Evolutionary conservation across 2,113 vertebrate genomes (phyloP).

Genomic region (Heterotilapia buettikoferi): DNA sequence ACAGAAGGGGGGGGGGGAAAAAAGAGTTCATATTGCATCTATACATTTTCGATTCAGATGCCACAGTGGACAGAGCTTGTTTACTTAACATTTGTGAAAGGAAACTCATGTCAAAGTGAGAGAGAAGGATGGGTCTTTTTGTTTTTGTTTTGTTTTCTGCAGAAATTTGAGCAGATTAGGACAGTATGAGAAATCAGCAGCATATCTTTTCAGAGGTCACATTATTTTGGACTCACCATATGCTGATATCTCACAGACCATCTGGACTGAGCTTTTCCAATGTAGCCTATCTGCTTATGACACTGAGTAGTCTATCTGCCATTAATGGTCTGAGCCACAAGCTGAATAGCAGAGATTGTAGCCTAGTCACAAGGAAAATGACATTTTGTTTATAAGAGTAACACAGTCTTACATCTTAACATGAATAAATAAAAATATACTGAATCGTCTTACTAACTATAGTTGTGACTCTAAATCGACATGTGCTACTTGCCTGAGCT

Average conservation of each 20-base stretch:
- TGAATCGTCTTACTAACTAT: neutral
- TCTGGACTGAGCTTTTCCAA: conserved; percentile 4
- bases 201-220: conserved; percentile 5
- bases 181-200: neutral
- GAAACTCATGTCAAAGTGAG: neutral
- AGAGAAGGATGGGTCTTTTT: neutral
- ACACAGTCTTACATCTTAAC: neutral
- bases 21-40: neutral
- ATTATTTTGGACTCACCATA: conserved; percentile 12
- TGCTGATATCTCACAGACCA: conserved; percentile 8
- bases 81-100: neutral
- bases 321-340: neutral
- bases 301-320: neutral
- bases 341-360: neutral
- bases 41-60: neutral
- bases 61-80: neutral
- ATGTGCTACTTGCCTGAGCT: conserved; percentile 33
- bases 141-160: neutral
- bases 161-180: neutral
- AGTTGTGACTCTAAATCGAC: conserved; percentile 6
- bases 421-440: neutral
- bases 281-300: neutral
- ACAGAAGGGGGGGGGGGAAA: neutral
- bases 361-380: neutral
- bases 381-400: neutral